These are phyloP conservation scores for Caranx melampygus DNA, from an alignment of 2,113 vertebrate genomes.

Conservation along the genomic window DNA sequence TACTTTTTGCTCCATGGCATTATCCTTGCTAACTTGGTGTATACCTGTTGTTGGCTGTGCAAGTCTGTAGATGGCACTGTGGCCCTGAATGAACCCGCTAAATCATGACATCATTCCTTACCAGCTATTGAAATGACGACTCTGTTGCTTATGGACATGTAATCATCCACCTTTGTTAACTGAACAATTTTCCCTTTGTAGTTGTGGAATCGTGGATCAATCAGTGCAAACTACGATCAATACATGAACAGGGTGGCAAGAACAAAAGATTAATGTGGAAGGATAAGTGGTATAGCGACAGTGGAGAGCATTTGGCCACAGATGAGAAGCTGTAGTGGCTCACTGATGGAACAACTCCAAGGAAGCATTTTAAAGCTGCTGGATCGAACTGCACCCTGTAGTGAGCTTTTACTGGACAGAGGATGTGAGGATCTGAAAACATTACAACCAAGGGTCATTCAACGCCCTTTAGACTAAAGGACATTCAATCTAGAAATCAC, in stretches of 20 bases:
- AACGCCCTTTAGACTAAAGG: constrained; percentile 10
- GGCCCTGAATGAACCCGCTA: constrained; percentile 19
- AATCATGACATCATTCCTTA: constrained; percentile 57
- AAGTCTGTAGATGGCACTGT: constrained; percentile 71
- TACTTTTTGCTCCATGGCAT: not conserved
- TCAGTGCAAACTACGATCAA: constrained; percentile 12
- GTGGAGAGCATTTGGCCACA: not conserved
- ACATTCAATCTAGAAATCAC: constrained; percentile 30
- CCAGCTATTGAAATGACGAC: not conserved
- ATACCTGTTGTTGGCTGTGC: not conserved
- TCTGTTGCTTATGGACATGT: constrained; percentile 14
- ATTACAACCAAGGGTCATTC: constrained; percentile 4
- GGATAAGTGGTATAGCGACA: not conserved
- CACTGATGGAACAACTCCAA: constrained; percentile 7
- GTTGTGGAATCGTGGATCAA: constrained; percentile 16
- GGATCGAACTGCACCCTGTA: not conserved
- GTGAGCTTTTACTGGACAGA: constrained; percentile 16
- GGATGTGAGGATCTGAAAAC: constrained; percentile 8
- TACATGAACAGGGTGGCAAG: not conserved
- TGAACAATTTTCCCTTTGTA: constrained; percentile 3
- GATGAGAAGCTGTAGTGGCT: constrained; percentile 25
- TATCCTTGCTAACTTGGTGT: not conserved
- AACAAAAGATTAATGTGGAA: not conserved
- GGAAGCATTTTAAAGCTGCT: constrained; percentile 15
- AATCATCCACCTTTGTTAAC: constrained; percentile 31